Base-by-base conservation (phyloP, 2,888 invertebrate genomes). In the Caenorhabditis becei region DNA sequence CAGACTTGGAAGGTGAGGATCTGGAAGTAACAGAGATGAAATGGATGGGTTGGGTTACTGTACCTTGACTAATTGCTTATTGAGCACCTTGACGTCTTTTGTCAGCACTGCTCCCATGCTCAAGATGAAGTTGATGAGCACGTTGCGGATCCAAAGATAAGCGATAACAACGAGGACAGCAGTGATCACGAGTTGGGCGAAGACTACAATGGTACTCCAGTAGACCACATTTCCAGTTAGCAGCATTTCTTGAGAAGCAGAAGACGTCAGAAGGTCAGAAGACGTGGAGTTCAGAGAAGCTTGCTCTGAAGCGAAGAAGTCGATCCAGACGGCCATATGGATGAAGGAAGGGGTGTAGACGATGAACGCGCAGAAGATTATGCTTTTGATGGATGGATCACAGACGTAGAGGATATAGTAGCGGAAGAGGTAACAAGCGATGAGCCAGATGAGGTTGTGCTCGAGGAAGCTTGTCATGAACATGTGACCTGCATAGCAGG, bases 1-100 rank as follows among this genome's bases (percentile, higher is more conserved):
- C 77, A 77, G 14, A 77, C 77, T 69, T 77, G 77, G 69, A 77
- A 77, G 1, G 77, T 77, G 10, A 77, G 77, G 28, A 77, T 77
- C 69, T 70, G 28, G 10, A 67, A 56, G 1, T 18, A 14, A 41
- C 8, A 41, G 7, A 5, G n/a, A 41, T 32, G 32, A 4, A 10
- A 7, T 32, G 32, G 5, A 32, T 4, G 32, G 10, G 10, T 10
- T 10, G 32, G 32, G 32, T 32, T 32, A 32, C 32, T 32, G 32
- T 41, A 70, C 70, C 61, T 77, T 77, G 18, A 77, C 77, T 35
- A 77, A 37, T 41, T 77, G 77, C 56, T 62, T 53, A 44, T 77
- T 77, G 47, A 77, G 62, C 28, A 67, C 24, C 41, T 77, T 77
- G 20, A 61, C 54, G 56, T 77, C 77, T 49, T 62, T 62, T 0